phyloP scores from a whole-genome alignment of 2,888 invertebrate genomes.

The Pachliopta kotzebuea region DNA sequence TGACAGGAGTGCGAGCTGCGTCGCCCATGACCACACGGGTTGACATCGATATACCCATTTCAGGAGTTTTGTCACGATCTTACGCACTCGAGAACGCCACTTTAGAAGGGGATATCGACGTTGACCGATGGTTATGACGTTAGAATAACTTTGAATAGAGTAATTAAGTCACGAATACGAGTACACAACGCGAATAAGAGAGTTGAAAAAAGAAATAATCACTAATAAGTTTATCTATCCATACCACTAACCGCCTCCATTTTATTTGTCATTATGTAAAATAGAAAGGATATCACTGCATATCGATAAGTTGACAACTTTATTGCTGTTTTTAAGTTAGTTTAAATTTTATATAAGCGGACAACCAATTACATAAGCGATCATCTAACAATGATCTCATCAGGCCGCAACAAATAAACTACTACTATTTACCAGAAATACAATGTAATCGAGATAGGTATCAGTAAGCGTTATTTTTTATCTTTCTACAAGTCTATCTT shows the following conservation, averaged over 20 bases:
- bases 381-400: constrained; percentile 17
- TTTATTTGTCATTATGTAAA: constrained; percentile 40
- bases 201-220: constrained; percentile 51
- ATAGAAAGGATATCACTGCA: constrained; percentile 24
- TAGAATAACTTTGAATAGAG: constrained; percentile 77
- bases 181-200: constrained; percentile 59
- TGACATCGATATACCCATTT: constrained; percentile 64
- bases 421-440: constrained; percentile 19
- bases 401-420: constrained; percentile 16
- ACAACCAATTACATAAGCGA: constrained; percentile 9
- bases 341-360: constrained; percentile 11
- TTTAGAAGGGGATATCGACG: constrained; percentile 65
- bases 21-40: constrained; percentile 56
- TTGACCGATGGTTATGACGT: constrained; percentile 74
- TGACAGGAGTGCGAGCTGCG: constrained; percentile 32
- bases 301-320: constrained; percentile 27
- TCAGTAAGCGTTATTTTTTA: background rate
- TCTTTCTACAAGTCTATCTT: background rate
- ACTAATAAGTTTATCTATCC: constrained; percentile 34
- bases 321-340: constrained; percentile 19
- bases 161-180: constrained; percentile 75
- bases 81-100: constrained; percentile 58
- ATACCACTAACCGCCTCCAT: constrained; percentile 28
- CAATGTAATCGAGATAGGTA: background rate
- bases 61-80: constrained; percentile 73